A percentile compares a stretch with the other conserved stretches of the same genome.
phyloP scores from a whole-genome alignment of 1,140 invertebrate genomes.

The Halesus radiatus region DNA sequence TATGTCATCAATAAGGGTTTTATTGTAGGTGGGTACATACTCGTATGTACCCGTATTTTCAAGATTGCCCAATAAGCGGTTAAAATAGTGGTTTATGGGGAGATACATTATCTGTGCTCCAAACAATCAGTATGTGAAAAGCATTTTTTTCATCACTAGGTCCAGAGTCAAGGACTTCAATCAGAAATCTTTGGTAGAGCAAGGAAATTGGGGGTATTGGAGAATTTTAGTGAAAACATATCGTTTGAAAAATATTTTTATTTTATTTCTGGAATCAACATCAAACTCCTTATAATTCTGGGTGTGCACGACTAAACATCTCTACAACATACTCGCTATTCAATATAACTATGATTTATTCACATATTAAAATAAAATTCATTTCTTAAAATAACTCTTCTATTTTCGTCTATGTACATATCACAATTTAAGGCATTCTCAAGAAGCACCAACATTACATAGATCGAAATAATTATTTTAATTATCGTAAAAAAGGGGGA shows the following conservation, averaged over 20 bases:
- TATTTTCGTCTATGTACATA: slow-evolving; percentile 55
- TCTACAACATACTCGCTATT: slow-evolving; percentile 20
- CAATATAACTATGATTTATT: slow-evolving; percentile 21
- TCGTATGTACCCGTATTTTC: background rate
- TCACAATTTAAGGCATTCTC: slow-evolving; percentile 57
- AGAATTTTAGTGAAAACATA: background rate
- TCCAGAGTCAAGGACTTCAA: too few relatives aligned
- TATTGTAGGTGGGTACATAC: too few relatives aligned
- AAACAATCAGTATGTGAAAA: background rate
- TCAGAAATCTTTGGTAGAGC: background rate
- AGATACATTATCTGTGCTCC: background rate
- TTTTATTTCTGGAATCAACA: slow-evolving; percentile 29
- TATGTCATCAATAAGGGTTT: too few relatives aligned
- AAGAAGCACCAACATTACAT: slow-evolving; percentile 36
- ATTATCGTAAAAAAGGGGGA: background rate
- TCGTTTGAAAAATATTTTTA: slow-evolving; percentile 23
- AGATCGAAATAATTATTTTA: background rate
- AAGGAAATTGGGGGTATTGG: background rate
- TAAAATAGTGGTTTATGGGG: background rate
- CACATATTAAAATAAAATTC: slow-evolving; percentile 31
- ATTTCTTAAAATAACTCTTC: slow-evolving; percentile 20
- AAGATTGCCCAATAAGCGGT: too few relatives aligned
- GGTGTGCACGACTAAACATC: slow-evolving; percentile 26
- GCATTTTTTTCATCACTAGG: too few relatives aligned
- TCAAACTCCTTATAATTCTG: slow-evolving; percentile 24